These are phyloP conservation scores for Ophion ventricosus DNA, from an alignment of 2,888 invertebrate species.

Conservation along the genomic window DNA sequence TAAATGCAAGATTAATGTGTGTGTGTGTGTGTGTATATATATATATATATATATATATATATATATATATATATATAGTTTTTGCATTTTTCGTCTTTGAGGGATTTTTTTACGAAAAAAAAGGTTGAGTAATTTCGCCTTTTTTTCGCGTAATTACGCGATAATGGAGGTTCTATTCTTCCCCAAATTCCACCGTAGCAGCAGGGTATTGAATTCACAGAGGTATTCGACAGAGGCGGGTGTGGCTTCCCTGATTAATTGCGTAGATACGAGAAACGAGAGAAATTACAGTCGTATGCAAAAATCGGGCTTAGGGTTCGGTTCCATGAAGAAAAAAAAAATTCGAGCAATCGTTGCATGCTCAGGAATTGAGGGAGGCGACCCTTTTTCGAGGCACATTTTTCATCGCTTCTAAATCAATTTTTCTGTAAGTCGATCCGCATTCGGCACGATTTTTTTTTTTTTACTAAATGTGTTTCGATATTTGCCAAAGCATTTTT, in stretches of 20 bases:
- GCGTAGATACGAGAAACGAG: not conserved
- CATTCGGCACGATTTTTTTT: constrained; percentile 30
- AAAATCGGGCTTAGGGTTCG: not conserved
- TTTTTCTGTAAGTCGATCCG: not conserved
- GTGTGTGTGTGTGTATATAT: too few relatives aligned
- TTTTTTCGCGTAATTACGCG: not conserved
- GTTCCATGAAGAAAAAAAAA: not conserved
- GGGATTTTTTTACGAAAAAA: not conserved
- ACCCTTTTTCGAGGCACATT: not conserved
- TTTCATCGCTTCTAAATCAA: not conserved
- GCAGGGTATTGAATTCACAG: not conserved
- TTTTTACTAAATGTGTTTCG: constrained; percentile 37
- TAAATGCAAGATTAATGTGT: too few relatives aligned
- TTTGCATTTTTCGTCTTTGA: not conserved
- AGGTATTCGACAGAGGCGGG: not conserved
- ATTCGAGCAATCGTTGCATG: too few relatives aligned
- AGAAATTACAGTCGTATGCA: not conserved
- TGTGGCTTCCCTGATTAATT: not conserved
- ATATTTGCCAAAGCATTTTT: not conserved
- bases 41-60: too few relatives aligned
- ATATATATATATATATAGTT: too few relatives aligned
- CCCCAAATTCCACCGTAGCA: not conserved
- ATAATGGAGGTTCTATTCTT: not conserved
- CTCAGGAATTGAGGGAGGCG: not conserved
- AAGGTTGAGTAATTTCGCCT: not conserved